A percentile compares a stretch with the other conserved stretches of the same genome.
phyloP scores from a whole-genome alignment of 92 coral and sea anemone species.

The Epizoanthus rinbou region DNA sequence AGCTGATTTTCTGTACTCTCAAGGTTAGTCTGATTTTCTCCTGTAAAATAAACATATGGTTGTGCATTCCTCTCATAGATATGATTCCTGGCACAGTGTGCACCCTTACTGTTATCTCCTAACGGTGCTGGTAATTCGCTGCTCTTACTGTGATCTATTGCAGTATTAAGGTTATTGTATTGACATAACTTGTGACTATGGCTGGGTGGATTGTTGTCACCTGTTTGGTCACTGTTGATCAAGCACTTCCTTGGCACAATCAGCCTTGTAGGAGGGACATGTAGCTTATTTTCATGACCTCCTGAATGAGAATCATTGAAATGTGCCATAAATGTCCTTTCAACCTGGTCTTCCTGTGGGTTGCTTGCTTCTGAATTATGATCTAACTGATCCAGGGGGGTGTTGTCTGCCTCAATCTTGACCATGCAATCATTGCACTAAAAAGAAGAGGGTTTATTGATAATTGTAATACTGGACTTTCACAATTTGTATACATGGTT shows the following conservation, averaged over 20 bases:
- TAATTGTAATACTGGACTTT: no score
- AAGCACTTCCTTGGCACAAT: conserved; percentile 1
- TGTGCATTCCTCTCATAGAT: not conserved
- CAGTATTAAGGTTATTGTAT: not conserved
- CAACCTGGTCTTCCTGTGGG: not conserved
- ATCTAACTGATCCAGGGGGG: not conserved
- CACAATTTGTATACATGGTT: no score
- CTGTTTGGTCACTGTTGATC: not conserved
- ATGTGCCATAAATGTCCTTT: conserved; percentile 15
- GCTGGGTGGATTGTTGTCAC: not conserved
- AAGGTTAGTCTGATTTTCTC: not conserved
- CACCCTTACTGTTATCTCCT: not conserved
- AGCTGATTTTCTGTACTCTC: not conserved
- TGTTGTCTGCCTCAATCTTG: conserved; percentile 30
- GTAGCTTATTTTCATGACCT: not conserved
- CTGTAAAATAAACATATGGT: conserved; percentile 8
- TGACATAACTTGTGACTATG: not conserved
- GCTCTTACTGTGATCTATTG: not conserved
- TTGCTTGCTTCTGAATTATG: not conserved
- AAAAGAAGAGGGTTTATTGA: not conserved
- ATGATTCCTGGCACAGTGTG: not conserved
- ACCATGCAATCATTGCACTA: conserved; percentile 30
- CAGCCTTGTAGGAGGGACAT: not conserved
- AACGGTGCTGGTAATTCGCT: not conserved
- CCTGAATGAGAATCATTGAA: not conserved